A percentile compares a stretch with the other conserved stretches of the same genome.
Evolutionary conservation across 2,888 invertebrate species (phyloP).

Genomic region (Chydorus sphaericus): DNA sequence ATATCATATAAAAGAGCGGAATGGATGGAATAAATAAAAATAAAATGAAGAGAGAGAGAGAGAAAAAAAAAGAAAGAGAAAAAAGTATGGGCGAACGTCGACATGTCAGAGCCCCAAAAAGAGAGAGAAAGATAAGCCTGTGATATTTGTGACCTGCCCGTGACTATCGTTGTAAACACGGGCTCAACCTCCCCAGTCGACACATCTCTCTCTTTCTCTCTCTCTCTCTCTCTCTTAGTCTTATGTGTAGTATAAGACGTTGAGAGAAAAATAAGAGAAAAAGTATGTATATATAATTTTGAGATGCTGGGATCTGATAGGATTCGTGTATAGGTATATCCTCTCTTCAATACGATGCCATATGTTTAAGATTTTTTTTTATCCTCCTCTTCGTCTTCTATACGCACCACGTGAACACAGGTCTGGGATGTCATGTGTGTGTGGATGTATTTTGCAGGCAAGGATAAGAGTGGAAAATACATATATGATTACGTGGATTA

Average conservation of each 20-base stretch:
- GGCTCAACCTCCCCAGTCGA: conserved; percentile 4
- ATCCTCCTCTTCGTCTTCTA: too few relatives aligned
- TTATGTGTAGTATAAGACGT: not conserved
- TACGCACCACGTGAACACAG: too few relatives aligned
- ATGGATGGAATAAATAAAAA: not conserved
- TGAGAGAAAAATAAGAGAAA: not conserved
- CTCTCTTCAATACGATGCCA: too few relatives aligned
- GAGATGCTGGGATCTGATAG: conserved; percentile 1
- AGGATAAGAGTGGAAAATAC: too few relatives aligned
- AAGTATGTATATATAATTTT: not conserved
- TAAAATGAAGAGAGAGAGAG: not conserved
- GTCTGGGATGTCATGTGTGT: too few relatives aligned
- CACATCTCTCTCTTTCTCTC: not conserved
- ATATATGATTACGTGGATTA: too few relatives aligned
- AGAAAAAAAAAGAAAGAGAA: not conserved
- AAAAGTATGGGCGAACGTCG: conserved; percentile 2
- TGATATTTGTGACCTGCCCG: conserved; percentile 8
- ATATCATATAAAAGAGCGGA: too few relatives aligned
- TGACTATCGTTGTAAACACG: conserved; percentile 8
- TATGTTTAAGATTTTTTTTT: too few relatives aligned
- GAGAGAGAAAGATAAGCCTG: not conserved
- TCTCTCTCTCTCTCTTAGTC: too few relatives aligned
- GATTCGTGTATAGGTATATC: not conserved
- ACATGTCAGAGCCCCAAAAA: not conserved
- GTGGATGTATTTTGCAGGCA: too few relatives aligned